Evolutionary conservation across 2,888 invertebrate species (phyloP).

Genomic region (Leucophora obtusa): DNA sequence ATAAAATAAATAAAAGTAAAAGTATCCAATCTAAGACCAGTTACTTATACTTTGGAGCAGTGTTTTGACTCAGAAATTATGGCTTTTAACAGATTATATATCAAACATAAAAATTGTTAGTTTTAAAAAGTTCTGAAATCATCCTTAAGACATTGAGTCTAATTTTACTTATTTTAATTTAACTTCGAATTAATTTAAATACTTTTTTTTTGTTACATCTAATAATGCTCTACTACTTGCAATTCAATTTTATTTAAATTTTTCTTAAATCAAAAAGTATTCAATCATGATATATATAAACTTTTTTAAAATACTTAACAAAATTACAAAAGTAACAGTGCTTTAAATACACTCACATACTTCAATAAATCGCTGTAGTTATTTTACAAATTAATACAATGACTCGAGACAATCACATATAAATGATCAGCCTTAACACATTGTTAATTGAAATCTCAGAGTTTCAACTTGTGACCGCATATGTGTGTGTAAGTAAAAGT

Average conservation of each 20-base stretch:
- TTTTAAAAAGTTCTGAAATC: too few relatives aligned
- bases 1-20: too few relatives aligned
- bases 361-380: not conserved
- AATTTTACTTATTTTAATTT: too few relatives aligned
- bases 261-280: not conserved
- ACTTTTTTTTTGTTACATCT: too few relatives aligned
- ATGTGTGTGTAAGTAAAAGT: not conserved
- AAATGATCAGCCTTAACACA: constrained; percentile 12
- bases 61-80: too few relatives aligned
- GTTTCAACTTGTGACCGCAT: constrained; percentile 6
- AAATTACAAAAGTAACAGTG: not conserved
- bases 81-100: too few relatives aligned
- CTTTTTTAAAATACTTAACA: not conserved
- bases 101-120: too few relatives aligned
- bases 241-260: not conserved
- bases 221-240: too few relatives aligned
- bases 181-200: too few relatives aligned
- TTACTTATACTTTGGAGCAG: too few relatives aligned
- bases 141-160: too few relatives aligned
- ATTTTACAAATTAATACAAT: not conserved
- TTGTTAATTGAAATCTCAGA: constrained; percentile 15
- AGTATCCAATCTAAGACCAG: too few relatives aligned
- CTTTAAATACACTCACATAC: not conserved
- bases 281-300: not conserved
- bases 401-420: not conserved